These are phyloP conservation scores for Aleiodes sp. DNA, from an alignment of 1,140 invertebrate species.

Conservation along the genomic window DNA sequence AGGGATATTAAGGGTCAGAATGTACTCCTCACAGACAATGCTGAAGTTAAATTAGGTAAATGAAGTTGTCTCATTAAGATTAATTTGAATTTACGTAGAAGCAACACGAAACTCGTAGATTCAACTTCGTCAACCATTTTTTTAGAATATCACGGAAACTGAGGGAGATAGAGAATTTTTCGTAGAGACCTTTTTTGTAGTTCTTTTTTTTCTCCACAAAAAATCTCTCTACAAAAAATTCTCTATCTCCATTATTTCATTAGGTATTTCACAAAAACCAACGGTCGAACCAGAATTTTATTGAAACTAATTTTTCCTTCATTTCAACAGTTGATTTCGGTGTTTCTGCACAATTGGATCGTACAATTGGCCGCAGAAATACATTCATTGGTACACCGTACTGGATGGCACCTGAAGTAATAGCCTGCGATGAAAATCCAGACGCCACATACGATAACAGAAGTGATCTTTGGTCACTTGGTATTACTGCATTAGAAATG, in stretches of 20 bases:
- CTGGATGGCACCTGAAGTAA: constrained; percentile 98
- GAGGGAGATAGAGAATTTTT: too few relatives aligned
- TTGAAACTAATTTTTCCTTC: constrained; percentile 24
- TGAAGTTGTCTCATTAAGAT: background rate
- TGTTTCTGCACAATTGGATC: constrained; percentile 98
- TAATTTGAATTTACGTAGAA: too few relatives aligned
- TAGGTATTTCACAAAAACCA: too few relatives aligned
- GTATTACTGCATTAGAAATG: constrained; percentile 99
- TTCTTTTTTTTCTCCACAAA: too few relatives aligned
- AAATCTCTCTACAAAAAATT: too few relatives aligned
- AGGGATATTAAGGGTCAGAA: constrained; percentile 99
- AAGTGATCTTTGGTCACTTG: constrained; percentile 98
- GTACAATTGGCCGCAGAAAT: constrained; percentile 97
- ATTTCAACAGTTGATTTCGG: constrained; percentile 94
- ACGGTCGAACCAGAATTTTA: too few relatives aligned
- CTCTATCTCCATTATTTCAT: too few relatives aligned
- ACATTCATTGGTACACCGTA: constrained; percentile 99
- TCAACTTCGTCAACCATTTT: too few relatives aligned
- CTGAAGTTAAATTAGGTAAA: constrained; percentile 95
- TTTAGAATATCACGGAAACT: too few relatives aligned
- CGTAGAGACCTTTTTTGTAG: too few relatives aligned
- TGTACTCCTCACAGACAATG: constrained; percentile 98
- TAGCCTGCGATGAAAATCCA: constrained; percentile 99
- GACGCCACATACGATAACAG: constrained; percentile 99
- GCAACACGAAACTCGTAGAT: too few relatives aligned